Evolutionary conservation across 2,888 invertebrate genomes (phyloP).

Genomic region (Limnephilus marmoratus): DNA sequence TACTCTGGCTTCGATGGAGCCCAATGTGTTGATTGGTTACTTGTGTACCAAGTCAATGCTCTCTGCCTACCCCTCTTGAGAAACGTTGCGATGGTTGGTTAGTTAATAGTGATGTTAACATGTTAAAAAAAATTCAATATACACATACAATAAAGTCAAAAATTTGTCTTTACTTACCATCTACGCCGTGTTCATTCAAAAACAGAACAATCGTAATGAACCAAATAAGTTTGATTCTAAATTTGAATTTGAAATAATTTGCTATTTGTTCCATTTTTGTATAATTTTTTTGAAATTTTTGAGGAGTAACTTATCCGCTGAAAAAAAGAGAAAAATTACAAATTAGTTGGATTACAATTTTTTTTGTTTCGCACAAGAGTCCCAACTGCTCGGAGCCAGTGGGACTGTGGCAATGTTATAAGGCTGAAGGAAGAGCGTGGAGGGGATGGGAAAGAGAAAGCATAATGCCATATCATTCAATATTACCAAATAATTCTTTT

Average conservation of each 20-base stretch:
- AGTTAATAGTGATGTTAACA: too few species aligned
- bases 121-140: neutral
- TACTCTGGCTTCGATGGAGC: too few species aligned
- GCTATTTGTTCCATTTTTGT: constrained; percentile 34
- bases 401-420: too few species aligned
- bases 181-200: neutral
- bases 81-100: too few species aligned
- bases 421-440: too few species aligned
- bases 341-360: neutral
- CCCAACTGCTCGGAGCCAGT: neutral
- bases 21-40: too few species aligned
- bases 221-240: constrained; percentile 31
- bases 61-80: too few species aligned
- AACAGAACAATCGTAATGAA: neutral
- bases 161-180: constrained; percentile 15
- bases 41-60: too few species aligned
- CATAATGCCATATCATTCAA: too few species aligned
- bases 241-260: constrained; percentile 48
- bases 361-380: neutral
- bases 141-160: too few species aligned
- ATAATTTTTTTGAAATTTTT: neutral
- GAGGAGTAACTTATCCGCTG: neutral
- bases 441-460: too few species aligned
- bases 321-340: constrained; percentile 1
- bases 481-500: too few species aligned